Conservation (phyloP, 2,113 vertebrate genomes). For the Anhinga rufa region DNA sequence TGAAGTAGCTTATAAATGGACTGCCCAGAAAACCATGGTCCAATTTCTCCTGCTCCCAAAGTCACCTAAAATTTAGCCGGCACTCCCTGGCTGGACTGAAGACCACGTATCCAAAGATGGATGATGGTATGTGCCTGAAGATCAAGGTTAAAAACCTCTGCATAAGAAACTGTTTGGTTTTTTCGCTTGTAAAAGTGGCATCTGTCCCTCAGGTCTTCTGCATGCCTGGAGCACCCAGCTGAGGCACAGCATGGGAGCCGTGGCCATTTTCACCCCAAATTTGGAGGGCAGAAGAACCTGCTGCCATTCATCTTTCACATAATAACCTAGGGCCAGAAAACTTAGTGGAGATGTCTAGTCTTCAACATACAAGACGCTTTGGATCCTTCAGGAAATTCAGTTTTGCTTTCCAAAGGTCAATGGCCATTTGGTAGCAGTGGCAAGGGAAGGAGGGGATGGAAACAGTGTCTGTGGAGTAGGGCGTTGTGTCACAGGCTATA, state of each 20-base stretch:
- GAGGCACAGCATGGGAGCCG: fast-evolving
- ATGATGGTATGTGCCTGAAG: neutral
- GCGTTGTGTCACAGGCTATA: neutral
- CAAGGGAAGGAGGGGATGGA: neutral
- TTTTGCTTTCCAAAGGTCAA: neutral
- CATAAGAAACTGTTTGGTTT: neutral
- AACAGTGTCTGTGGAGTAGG: neutral
- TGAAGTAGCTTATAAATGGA: neutral
- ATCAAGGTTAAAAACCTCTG: neutral
- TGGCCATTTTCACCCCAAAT: neutral
- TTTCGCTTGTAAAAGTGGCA: neutral
- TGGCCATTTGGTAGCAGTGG: neutral
- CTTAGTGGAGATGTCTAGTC: neutral
- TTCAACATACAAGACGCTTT: neutral
- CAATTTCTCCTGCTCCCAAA: neutral
- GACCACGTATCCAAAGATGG: fast-evolving
- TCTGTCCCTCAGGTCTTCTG: neutral
- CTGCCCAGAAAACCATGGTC: neutral
- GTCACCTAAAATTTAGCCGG: neutral
- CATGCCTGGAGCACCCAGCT: neutral
- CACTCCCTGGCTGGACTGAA: neutral
- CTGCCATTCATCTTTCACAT: neutral
- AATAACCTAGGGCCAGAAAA: neutral
- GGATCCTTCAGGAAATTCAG: neutral
- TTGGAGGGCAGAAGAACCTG: neutral